Conservation (phyloP, 2,888 invertebrate genomes). For the Himalopsyche tibetana region DNA sequence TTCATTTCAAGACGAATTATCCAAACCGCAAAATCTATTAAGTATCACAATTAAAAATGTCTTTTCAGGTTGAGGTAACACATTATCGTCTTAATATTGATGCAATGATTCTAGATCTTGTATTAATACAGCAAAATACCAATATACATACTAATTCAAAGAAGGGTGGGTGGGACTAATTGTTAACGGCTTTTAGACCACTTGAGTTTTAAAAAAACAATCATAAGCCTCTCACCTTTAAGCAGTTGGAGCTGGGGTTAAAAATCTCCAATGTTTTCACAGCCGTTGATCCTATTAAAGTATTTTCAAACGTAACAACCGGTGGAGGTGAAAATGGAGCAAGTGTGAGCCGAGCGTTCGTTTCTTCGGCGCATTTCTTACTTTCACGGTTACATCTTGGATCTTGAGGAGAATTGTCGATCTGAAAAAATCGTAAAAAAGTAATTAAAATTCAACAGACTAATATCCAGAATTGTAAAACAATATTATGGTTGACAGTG, state of each 20-base stretch:
- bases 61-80: too few relatives aligned
- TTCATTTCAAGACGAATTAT: too few relatives aligned
- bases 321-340: conserved; percentile 83
- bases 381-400: conserved; percentile 70
- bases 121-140: too few relatives aligned
- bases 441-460: too few relatives aligned
- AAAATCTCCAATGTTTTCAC: conserved; percentile 77
- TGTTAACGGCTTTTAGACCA: neutral
- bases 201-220: neutral
- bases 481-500: too few relatives aligned
- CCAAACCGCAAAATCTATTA: too few relatives aligned
- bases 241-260: conserved; percentile 73
- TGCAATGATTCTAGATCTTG: too few relatives aligned
- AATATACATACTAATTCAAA: too few relatives aligned
- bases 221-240: neutral
- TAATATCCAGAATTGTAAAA: too few relatives aligned
- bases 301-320: conserved; percentile 82
- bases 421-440: neutral
- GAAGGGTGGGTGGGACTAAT: too few relatives aligned
- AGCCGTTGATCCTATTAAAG: conserved; percentile 77
- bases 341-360: conserved; percentile 73
- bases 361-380: conserved; percentile 70
- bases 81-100: too few relatives aligned
- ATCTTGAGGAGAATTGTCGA: conserved; percentile 66
- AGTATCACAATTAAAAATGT: too few relatives aligned